Base-by-base conservation (phyloP, 2,797 vertebrate species). In the Numenius phaeopus region DNA sequence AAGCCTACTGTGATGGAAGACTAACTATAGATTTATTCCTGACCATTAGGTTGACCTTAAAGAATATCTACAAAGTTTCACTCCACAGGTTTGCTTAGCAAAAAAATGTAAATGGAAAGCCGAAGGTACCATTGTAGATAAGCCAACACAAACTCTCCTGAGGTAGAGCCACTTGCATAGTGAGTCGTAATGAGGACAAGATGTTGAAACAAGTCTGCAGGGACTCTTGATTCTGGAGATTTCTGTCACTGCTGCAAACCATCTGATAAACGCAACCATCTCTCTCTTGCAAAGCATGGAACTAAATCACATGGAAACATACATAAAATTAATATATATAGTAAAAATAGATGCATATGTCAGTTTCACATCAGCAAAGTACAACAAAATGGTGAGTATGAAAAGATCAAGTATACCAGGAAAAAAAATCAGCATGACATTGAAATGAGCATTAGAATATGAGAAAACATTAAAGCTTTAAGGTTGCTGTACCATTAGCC, bases 91-190 rank as follows among this genome's bases (percentile, higher is more conserved):
- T 84, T 83, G 44, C 58, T 90, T 83, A 82, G 72, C 46, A 89
- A 93, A 89, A 30, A 72, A 93, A 93, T 73, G 32, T 40, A 95
- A 92, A 92, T 46, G 29, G 14, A 70, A 95, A 82, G 79, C 40
- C 37, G 64, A 65, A 77, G 50, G 10, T 99, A 99, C 99, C 99
- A 37, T 99, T 99, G 97, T 99, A 99, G 82, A 99, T 87, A 16
- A 99, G 98, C 99, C 98, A 99, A 97, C 98, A 99, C n/a, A 99
- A 98, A 86, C 97, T 97, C 83, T 99, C 99, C 79, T 99, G 98
- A 17, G 98, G 98, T 37, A 99, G 98, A 84, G 99, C 98, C 65
- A 98, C 98, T 97, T 99, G 99, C 99, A 99, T 99, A 96, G 98
- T 96, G 81, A 99, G 98, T 77, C 98, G 98, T 58, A 99, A 95